A percentile compares a stretch with the other conserved stretches of the same genome.
These are phyloP conservation scores for Phyto melanocephala DNA, from an alignment of 2,888 invertebrate genomes.

Conservation along the genomic window DNA sequence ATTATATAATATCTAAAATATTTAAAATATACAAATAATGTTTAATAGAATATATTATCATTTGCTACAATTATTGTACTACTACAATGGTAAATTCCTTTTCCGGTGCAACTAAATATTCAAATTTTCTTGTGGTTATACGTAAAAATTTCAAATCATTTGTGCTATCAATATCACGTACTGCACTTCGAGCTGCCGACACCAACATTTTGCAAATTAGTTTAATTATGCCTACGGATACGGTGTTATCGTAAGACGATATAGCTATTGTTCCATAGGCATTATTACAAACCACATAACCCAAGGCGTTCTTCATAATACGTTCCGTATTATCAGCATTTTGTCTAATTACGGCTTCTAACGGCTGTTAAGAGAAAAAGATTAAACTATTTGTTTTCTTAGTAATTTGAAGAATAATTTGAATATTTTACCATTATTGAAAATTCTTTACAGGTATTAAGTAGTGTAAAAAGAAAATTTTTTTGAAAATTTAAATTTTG, in stretches of 20 bases:
- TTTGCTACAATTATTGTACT: constrained; percentile 68
- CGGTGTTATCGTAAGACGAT: constrained; percentile 74
- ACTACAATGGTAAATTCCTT: constrained; percentile 75
- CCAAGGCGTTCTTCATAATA: constrained; percentile 70
- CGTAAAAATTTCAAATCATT: constrained; percentile 74
- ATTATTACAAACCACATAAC: constrained; percentile 73
- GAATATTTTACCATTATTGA: background rate
- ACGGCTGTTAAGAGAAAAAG: constrained; percentile 23
- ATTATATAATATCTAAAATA: no score
- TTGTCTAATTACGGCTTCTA: constrained; percentile 71
- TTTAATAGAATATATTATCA: background rate
- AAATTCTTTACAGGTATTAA: background rate
- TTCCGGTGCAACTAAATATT: constrained; percentile 75
- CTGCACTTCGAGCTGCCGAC: constrained; percentile 70
- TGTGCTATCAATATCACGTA: constrained; percentile 75
- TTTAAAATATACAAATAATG: background rate
- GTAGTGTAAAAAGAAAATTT: no score
- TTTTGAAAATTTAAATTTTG: no score
- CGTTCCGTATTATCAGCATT: constrained; percentile 72
- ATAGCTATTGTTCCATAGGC: constrained; percentile 69
- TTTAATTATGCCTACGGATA: constrained; percentile 73
- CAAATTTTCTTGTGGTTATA: constrained; percentile 75
- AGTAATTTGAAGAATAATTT: background rate
- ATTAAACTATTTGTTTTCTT: no score
- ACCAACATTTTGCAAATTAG: constrained; percentile 71